Evolutionary conservation across 2,888 invertebrate genomes (phyloP), one percentile per base, ranked within the genome.

Genomic region (Ennomos quercinarius): DNA sequence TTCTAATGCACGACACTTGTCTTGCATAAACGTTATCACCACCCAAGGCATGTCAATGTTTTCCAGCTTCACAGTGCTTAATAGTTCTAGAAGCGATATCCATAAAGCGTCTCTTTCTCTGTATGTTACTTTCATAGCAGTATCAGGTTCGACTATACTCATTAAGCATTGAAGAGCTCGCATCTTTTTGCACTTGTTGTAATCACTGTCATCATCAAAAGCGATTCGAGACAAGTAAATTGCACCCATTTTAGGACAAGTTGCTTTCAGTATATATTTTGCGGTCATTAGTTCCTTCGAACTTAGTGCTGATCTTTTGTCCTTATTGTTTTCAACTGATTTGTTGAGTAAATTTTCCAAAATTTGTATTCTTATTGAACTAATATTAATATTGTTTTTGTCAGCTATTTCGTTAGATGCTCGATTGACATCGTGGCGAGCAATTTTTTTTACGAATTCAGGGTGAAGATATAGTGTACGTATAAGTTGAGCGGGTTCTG

Each of bases 401-500:
- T 92, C 91, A 10, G 93, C 93, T 52, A 93, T 93, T 82, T 93
- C 93, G 73, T 89, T 91, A 13, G 89, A 87, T 49, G 91, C 86
- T 56, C 86, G 80, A 67, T 93, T 93, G 6, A 93, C 81, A 72
- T 92, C 89, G 67, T 89, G 79, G 0, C 87, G 85, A 35, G 81
- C 74, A 68, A 91, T 89, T 78, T 91, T 91, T 39, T 84, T 79
- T 8, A 87, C 80, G 64, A 92, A 89, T 64, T 85, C 78, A 11
- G 89, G 84, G 74, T 93, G 93, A 50, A 89, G 78, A 68, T 93
- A 93, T 56, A 93, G 73, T 12, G 88, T 81, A 35, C 89, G 82
- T 58, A 93, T 91, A n/a, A 93, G 82, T 72, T 89, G 91, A 35
- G 84, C 80, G 11, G 93, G 93, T 73, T 91, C 93, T 37, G 90